phyloP scores from a whole-genome alignment of 2,797 vertebrate genomes.

The Squalus acanthias region DNA sequence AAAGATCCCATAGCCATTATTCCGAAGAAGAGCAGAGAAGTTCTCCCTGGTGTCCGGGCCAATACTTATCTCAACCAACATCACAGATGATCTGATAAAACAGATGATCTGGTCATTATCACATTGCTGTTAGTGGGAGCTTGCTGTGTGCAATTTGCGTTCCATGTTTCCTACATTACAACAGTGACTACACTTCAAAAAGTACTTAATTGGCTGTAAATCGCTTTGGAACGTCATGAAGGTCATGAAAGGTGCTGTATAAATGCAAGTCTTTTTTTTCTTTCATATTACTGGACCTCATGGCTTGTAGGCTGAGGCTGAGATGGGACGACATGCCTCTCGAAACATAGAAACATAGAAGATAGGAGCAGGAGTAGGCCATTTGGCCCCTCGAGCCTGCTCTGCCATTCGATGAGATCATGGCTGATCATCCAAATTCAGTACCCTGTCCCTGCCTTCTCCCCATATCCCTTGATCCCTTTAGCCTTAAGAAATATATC shows the following conservation, averaged over 20 bases:
- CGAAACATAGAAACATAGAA: too few species aligned
- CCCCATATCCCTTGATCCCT: too few species aligned
- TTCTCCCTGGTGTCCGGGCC: not conserved
- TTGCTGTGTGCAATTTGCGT: not conserved
- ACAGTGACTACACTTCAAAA: not conserved
- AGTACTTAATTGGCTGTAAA: not conserved
- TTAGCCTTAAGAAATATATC: too few species aligned
- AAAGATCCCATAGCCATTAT: not conserved
- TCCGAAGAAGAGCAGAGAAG: not conserved
- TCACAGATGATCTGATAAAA: not conserved
- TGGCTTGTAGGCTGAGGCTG: not conserved
- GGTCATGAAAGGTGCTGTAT: too few species aligned
- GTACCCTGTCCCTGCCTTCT: too few species aligned
- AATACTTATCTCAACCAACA: not conserved
- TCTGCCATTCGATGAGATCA: too few species aligned
- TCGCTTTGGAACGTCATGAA: not conserved
- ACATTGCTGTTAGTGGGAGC: not conserved
- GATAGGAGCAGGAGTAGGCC: too few species aligned
- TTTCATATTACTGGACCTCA: not conserved
- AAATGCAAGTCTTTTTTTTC: not conserved
- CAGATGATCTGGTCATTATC: not conserved
- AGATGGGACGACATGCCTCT: not conserved
- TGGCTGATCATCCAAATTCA: too few species aligned
- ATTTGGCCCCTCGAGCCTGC: too few species aligned
- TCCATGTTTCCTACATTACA: not conserved